Conservation (phyloP, 92 coral and sea anemone genomes). For the Palythoa grandiflora region DNA sequence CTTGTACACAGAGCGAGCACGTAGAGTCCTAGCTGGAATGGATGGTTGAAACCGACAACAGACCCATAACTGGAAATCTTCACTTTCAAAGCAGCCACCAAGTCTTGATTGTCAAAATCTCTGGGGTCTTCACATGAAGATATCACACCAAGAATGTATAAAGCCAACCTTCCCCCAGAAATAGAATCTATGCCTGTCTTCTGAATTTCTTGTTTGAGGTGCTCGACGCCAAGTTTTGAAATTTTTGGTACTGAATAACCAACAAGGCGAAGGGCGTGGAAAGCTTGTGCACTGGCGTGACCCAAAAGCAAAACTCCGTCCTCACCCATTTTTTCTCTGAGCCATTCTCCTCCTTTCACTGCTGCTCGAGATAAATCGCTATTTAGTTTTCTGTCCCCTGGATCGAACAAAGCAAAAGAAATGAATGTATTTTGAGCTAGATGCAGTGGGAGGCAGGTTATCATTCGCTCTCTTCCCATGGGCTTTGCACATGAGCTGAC, state of each 20-base stretch:
- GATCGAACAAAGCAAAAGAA: not conserved
- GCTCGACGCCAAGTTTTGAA: constrained; percentile 54
- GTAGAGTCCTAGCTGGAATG: constrained; percentile 76
- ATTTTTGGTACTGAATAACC: constrained; percentile 61
- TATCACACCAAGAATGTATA: constrained; percentile 67
- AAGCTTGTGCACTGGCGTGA: constrained; percentile 54
- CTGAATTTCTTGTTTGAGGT: constrained; percentile 53
- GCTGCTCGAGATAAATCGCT: constrained; percentile 86
- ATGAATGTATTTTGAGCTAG: not conserved
- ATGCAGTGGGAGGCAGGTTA: not conserved
- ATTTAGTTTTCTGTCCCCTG: constrained; percentile 71
- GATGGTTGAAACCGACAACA: constrained; percentile 57
- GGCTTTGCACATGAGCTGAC: too few relatives aligned
- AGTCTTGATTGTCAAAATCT: constrained; percentile 56
- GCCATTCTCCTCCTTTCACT: constrained; percentile 84
- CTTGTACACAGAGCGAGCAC: constrained; percentile 80
- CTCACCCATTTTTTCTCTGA: constrained; percentile 48
- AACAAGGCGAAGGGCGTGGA: constrained; percentile 66
- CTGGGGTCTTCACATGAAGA: constrained; percentile 76
- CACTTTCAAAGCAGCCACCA: constrained; percentile 52
- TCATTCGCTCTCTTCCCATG: too few relatives aligned
- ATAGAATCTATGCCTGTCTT: constrained; percentile 48
- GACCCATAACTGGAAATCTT: constrained; percentile 60
- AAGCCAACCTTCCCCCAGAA: constrained; percentile 67
- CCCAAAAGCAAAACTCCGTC: constrained; percentile 58